Evolutionary conservation across 2,888 invertebrate genomes (phyloP), one percentile per base, ranked within the genome.

Genomic region (Marasmarcha lunaedactyla): DNA sequence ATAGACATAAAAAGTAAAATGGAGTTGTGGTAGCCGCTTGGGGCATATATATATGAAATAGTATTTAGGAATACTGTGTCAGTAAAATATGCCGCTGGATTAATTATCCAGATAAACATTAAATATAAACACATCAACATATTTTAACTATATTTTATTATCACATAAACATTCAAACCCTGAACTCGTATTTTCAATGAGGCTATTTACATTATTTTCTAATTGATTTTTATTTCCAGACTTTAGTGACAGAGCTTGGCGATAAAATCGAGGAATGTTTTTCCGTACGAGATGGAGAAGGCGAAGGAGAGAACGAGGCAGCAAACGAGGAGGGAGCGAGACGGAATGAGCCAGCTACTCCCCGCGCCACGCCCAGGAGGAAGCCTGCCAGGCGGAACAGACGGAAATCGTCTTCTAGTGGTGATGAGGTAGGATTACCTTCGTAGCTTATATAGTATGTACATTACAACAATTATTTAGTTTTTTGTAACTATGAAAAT

Each of bases 241-340:
- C 83, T 1, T 59, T 87, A 10, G 84, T 90, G 11, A 86, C 87
- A 10, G 92, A 92, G 59, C 71, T 92, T 33, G 88, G 90, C 45
- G 86, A 86, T 39, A 86, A 87, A 40, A 85, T 92, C 37, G 88
- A 88, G 45, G 88, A 89, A 48, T 88, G 88, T 48, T 85, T 88
- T 43, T 71, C 86, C 12, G 71, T 88, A 9, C 65, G 63, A 1
- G 84, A 85, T 10, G 61, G 50, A 2, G 61, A 52, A 43, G 48
- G 46, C 44, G 33, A 48, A 49, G 14, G 47, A 39, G 43, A 43
- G 36, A 42, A 47, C 38, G 20, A 20, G 20, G 7, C 20, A 20
- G 20, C 20, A 7, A 20, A 20, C 45, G 43, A 47, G 43, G 40
- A 39, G 15, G 42, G 7, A 43, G 36, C 38, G 40, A 27, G 12